Evolutionary conservation across 2,797 vertebrate genomes (phyloP), one percentile per base, ranked within the genome.

Genomic region (Adrianichthys oophorus): DNA sequence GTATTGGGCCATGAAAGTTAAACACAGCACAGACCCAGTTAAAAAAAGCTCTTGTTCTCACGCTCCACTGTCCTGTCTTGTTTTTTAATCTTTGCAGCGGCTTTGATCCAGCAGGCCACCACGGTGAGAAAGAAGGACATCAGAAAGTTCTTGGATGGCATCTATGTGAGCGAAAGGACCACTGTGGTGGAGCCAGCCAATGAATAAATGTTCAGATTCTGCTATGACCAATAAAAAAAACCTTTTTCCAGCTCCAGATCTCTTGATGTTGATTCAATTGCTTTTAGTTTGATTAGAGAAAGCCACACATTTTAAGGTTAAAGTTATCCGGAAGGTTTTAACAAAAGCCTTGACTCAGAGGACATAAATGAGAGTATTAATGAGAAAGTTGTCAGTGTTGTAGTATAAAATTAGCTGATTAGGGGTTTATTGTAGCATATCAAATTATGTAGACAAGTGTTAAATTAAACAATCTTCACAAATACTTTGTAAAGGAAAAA

Each of bases 81-180:
- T 32, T 21, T 21, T 32, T 37, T 1, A 13, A 12, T 50, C 0
- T 59, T 90, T 91, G 50, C 68, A 98, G 97, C 95, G 62, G 94
- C 95, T 69, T 90, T 96, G 83, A 96, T 97, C 86, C 95, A 98
- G 79, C 95, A 96, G 87, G 94, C 95, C 67, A 97, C 95, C 56
- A 95, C 94, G 53, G 95, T 97, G 65, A 95, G 94, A 92, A 97
- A 97, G 78, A 95, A 98, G 86, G 95, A 97, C 92, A 98, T 97
- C 91, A 90, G 95, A 70, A 98, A 90, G 59, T 92, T 92, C 68
- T 53, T 91, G 76, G 88, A 91, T 18, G 85, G 87, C 26, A 88
- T 92, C 68, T 91, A 91, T 15, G 59, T 92, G 80, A 85, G 84
- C 4, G 79, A 92, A 74, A 90, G 83, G 65, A 87, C 77, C 52